Evolutionary conservation across 2,113 vertebrate genomes (phyloP).

Genomic region (Pseudopipra pipra): DNA sequence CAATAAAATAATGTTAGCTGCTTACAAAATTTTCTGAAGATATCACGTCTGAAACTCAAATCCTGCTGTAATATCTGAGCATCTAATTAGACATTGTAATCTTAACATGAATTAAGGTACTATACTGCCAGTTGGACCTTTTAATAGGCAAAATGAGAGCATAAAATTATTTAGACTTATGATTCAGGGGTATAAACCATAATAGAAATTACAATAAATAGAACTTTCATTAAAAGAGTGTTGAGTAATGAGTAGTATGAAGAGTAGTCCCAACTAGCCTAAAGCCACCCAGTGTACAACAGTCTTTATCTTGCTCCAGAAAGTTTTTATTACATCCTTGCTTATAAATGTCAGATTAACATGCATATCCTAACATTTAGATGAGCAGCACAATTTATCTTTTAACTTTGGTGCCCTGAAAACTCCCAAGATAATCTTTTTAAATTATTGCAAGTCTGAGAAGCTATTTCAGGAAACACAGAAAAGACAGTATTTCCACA

Average conservation of each 20-base stretch:
- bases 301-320: not conserved
- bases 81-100: slow-evolving; percentile 1
- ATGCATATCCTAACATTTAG: not conserved
- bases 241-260: not conserved
- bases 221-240: slow-evolving; percentile 20
- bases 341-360: slow-evolving; percentile 37
- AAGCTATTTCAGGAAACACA: not conserved
- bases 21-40: not conserved
- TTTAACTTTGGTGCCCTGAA: slow-evolving; percentile 1
- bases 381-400: not conserved
- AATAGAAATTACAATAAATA: slow-evolving; percentile 44
- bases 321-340: slow-evolving; percentile 7
- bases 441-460: slow-evolving; percentile 35
- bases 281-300: not conserved
- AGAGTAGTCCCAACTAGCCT: not conserved
- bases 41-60: not conserved
- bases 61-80: not conserved
- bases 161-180: slow-evolving; percentile 25
- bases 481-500: not conserved
- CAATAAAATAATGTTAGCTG: not conserved
- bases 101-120: not conserved
- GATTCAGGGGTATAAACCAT: slow-evolving; percentile 3
- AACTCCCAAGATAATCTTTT: slow-evolving; percentile 17
- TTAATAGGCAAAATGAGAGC: not conserved
- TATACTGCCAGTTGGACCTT: not conserved